These are phyloP conservation scores for Brachylomia viminalis DNA, from an alignment of 2,888 invertebrate genomes.

Conservation along the genomic window DNA sequence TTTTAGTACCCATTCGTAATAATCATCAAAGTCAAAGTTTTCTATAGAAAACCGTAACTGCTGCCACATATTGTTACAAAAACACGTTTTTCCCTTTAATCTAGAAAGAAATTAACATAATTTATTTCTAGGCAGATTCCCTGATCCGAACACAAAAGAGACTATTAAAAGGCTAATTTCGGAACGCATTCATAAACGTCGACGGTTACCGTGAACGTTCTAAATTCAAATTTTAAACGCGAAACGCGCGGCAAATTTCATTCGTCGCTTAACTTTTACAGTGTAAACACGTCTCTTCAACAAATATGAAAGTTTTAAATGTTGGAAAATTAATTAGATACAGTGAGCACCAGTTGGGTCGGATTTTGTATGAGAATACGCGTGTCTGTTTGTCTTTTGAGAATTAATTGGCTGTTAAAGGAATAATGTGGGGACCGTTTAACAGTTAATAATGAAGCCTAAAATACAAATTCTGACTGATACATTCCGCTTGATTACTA, in stretches of 20 bases:
- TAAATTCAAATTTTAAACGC: slow-evolving; percentile 71
- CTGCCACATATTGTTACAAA: slow-evolving; percentile 37
- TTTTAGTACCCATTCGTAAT: slow-evolving; percentile 17
- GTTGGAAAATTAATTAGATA: slow-evolving; percentile 67
- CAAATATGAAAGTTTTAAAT: slow-evolving; percentile 69
- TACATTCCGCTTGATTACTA: neutral
- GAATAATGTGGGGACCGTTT: slow-evolving; percentile 38
- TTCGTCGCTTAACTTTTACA: slow-evolving; percentile 63
- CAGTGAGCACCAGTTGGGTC: slow-evolving; percentile 41
- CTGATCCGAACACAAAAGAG: slow-evolving; percentile 68
- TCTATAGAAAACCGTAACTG: slow-evolving; percentile 25
- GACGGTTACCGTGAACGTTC: slow-evolving; percentile 67
- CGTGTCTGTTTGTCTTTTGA: slow-evolving; percentile 54
- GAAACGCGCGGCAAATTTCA: slow-evolving; percentile 65
- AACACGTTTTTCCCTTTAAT: slow-evolving; percentile 44
- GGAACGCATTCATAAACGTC: slow-evolving; percentile 73
- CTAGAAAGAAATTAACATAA: slow-evolving; percentile 54
- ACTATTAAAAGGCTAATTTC: slow-evolving; percentile 75
- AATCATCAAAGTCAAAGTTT: slow-evolving; percentile 39
- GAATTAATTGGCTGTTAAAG: slow-evolving; percentile 53
- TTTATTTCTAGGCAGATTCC: slow-evolving; percentile 58
- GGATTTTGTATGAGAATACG: slow-evolving; percentile 53
- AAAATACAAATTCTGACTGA: slow-evolving; percentile 1
- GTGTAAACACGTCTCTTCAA: slow-evolving; percentile 67
- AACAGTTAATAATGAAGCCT: slow-evolving; percentile 21